Conservation (phyloP, 2,888 invertebrate genomes). For the Erynnis tages region DNA sequence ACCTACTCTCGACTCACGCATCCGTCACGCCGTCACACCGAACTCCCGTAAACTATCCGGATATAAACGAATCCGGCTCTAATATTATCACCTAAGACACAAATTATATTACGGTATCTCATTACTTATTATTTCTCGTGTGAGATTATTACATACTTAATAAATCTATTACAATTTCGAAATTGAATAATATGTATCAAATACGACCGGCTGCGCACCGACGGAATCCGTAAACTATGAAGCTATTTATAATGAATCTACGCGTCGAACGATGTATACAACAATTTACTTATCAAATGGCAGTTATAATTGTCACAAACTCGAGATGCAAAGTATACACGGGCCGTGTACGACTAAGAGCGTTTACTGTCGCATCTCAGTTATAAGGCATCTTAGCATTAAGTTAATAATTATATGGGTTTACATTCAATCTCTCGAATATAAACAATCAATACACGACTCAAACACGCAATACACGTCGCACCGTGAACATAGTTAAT, state of each 20-base stretch:
- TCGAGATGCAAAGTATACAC: slow-evolving; percentile 45
- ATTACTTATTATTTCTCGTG: slow-evolving; percentile 72
- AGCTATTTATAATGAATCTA: slow-evolving; percentile 64
- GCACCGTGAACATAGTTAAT: slow-evolving; percentile 67
- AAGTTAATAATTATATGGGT: slow-evolving; percentile 48
- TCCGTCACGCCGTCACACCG: slow-evolving; percentile 1
- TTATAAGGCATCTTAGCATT: slow-evolving; percentile 69
- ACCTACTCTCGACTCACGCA: no score
- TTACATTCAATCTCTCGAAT: slow-evolving; percentile 43
- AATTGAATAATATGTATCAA: slow-evolving; percentile 79
- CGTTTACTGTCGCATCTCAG: slow-evolving; percentile 47
- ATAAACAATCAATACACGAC: slow-evolving; percentile 44
- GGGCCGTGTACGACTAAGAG: slow-evolving; percentile 29
- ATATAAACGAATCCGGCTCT: slow-evolving; percentile 76
- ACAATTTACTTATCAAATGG: slow-evolving; percentile 77
- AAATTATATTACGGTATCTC: slow-evolving; percentile 77
- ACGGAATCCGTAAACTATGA: slow-evolving; percentile 69
- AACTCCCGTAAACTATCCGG: slow-evolving; percentile 43
- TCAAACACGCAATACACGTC: slow-evolving; percentile 53
- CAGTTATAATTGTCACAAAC: slow-evolving; percentile 74
- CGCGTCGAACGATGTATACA: slow-evolving; percentile 64
- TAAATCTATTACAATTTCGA: slow-evolving; percentile 78
- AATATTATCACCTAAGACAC: slow-evolving; percentile 77
- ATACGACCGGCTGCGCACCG: slow-evolving; percentile 76
- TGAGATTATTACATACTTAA: slow-evolving; percentile 76